Evolutionary conservation across 2,888 invertebrate genomes (phyloP), one percentile per base, ranked within the genome.

Genomic region (Pinctada fucata): DNA sequence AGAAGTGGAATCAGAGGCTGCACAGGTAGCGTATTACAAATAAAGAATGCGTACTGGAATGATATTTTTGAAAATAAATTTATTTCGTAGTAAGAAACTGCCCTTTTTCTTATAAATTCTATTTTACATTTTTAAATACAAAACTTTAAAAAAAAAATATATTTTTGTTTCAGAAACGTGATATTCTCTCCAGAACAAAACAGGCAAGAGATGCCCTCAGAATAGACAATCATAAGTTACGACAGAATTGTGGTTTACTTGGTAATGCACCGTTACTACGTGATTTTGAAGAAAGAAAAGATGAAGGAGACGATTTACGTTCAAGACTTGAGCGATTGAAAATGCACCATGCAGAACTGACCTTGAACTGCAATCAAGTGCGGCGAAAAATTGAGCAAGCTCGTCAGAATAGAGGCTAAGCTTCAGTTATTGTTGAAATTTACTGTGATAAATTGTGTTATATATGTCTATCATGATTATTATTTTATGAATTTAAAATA

Each of bases 191-290:
- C 4, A 91, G 90, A 79, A 91, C 83, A 72, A 94, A 90, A 91
- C 93, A 89, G 82, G 90, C 92, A 10, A 88, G 94, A 52, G 94
- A 94, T 85, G 87, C 87, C 2, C 91, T 93, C 75, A 88, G 94
- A 75, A 90, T 89, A 16, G 92, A 92, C 83, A 93, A 93, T 67
- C 91, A 91, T 48, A 90, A 91, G 79, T 84, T 94, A 72, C 88
- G 92, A 72, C 92, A 93, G 80, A 93, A 93, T 75, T 93, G 93
- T 81, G 94, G 94, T 13, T 89, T 94, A 50, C 88, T 94, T n/a
- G 93, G 93, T 1, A 93, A 94, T 85, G 92, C 93, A 75, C 91
- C 92, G 10, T 87, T 94, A 70, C 85, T 94, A 45, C 84, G 91
- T 72, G 94, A 94, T 85, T 94, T 93, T 91, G 93, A 94, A 86